Conservation (phyloP, 2,888 invertebrate species). For the Drosophila macrospina region DNA sequence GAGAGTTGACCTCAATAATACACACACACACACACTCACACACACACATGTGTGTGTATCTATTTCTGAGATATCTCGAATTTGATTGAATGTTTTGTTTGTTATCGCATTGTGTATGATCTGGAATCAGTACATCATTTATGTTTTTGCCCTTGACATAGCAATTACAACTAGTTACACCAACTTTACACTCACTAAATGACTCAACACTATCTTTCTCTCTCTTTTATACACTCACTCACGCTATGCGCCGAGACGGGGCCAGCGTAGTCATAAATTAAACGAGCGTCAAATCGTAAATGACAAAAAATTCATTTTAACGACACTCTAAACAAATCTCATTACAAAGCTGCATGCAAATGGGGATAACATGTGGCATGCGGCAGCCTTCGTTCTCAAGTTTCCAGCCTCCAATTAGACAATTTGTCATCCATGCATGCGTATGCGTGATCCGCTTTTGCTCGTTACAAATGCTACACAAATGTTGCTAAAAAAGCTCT, state of each 20-base stretch:
- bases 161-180: constrained; percentile 18
- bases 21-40: no score
- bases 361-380: constrained; percentile 1
- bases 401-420: constrained; percentile 10
- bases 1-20: constrained; percentile 43
- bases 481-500: constrained; percentile 42
- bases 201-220: constrained; percentile 10
- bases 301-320: constrained; percentile 26
- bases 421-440: constrained; percentile 12
- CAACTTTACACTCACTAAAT: neutral
- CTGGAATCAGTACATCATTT: neutral
- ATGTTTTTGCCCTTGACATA: constrained; percentile 32
- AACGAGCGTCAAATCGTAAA: constrained; percentile 36
- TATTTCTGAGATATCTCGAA: neutral
- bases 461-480: constrained; percentile 12
- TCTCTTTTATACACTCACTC: neutral
- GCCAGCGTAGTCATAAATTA: constrained; percentile 55
- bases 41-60: neutral
- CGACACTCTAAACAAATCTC: constrained; percentile 18
- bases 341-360: constrained; percentile 26
- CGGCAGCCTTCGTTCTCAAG: constrained; percentile 16
- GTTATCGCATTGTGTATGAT: neutral
- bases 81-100: constrained; percentile 11
- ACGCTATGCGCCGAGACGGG: constrained; percentile 36
- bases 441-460: constrained; percentile 25